These are phyloP conservation scores for Gonocerus acuteangulatus DNA, from an alignment of 2,888 invertebrate species.

Conservation along the genomic window DNA sequence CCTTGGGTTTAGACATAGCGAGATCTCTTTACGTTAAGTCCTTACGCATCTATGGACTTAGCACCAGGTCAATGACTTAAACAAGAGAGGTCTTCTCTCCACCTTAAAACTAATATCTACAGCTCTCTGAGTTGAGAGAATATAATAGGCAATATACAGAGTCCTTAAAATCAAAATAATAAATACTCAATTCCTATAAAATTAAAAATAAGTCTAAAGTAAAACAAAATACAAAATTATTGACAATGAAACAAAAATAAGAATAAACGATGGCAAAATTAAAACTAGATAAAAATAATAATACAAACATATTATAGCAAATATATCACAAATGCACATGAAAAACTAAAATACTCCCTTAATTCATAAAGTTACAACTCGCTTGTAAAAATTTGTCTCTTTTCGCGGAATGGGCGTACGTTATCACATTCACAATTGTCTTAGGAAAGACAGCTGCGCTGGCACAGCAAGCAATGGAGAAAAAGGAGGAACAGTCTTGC, in stretches of 20 bases:
- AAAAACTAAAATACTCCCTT: slow-evolving; percentile 1
- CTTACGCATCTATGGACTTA: slow-evolving; percentile 5
- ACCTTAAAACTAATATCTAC: not conserved
- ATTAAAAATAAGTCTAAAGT: not conserved
- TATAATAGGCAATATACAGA: not conserved
- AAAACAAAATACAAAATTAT: not conserved
- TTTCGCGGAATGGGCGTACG: too few species aligned
- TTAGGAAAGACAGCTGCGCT: too few species aligned
- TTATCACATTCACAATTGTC: too few species aligned
- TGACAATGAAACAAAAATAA: not conserved
- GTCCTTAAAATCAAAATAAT: slow-evolving; percentile 9
- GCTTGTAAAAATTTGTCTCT: too few species aligned
- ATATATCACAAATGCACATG: slow-evolving; percentile 21
- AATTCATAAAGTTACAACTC: too few species aligned
- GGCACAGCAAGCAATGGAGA: too few species aligned
- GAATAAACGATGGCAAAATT: not conserved
- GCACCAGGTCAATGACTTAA: not conserved
- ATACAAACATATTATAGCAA: slow-evolving; percentile 15
- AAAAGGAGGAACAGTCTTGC: too few species aligned
- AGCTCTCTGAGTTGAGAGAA: not conserved
- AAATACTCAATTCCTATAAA: not conserved
- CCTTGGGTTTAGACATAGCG: slow-evolving; percentile 4
- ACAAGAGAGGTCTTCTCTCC: not conserved
- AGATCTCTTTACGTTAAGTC: slow-evolving; percentile 6
- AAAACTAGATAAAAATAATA: slow-evolving; percentile 8